Base-by-base conservation (phyloP, 2,797 vertebrate species). In the Amniataba percoides region DNA sequence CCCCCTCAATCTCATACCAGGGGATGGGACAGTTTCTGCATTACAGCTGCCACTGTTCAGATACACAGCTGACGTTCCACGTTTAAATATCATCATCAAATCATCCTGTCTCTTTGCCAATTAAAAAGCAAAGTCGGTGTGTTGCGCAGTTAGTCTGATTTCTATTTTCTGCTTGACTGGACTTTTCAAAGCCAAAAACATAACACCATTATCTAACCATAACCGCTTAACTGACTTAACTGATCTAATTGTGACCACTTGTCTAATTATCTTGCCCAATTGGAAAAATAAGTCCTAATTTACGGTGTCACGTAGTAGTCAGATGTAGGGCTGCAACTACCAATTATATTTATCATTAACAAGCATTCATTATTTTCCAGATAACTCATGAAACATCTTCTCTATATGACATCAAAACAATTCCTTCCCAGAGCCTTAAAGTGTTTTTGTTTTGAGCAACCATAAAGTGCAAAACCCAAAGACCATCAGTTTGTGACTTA, bases 41-140 rank as follows among this genome's bases (percentile, higher is more conserved):
- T 51, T 19, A 34, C 82, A 82, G 83, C 63, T 74, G 74, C 52
- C 27, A 12, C 48, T 48, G 46, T 31, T 58, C 5, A n/a, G 6
- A 64, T 36, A 42, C 45, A 9, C 34, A 58, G 9, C 19, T 62
- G 19, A 48, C 18, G 66, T 60, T 31, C 62, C 73, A 42, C 65
- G 67, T 61, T 65, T 27, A 51, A 65, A 74, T 34, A 65, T 6
- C 10, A n/a, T 10, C 27, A 34, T 11, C 13, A 19, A 18, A 74
- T 70, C 40, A 21, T 21, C 6, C 15, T 7, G 19, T 67, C 15
- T 52, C 43, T 58, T 13, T 0, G 21, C 25, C 40, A 13, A 1
- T 60, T 7, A 10, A 34, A 18, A 19, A 43, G 6, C 39, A 45
- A 23, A 7, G 21, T 2, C 7, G 1, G 1, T 31, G 3, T 70